These are phyloP conservation scores for Channa argus DNA, from an alignment of 2,113 vertebrate species.

Conservation along the genomic window DNA sequence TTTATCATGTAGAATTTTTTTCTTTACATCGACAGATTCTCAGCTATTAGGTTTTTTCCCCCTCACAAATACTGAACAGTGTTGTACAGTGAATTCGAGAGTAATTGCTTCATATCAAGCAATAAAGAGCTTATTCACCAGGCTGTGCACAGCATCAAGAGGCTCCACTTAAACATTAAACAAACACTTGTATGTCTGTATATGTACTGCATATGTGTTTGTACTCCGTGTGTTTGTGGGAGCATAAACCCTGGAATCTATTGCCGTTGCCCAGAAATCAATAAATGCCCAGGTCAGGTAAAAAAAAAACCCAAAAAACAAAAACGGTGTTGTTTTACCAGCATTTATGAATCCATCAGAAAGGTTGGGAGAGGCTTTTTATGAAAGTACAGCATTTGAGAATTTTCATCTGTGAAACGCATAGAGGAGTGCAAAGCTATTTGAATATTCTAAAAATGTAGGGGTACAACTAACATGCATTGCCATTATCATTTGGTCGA, in stretches of 20 bases:
- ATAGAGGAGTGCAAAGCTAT: no score
- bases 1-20: no score
- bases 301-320: background rate
- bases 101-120: conserved; percentile 1
- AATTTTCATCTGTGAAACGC: no score
- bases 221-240: conserved; percentile 16
- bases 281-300: background rate
- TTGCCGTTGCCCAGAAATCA: background rate
- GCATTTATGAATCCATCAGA: conserved; percentile 1
- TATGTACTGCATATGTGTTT: conserved; percentile 20
- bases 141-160: conserved; percentile 17
- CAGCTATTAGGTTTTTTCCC: no score
- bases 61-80: no score
- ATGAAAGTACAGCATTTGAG: no score
- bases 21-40: no score
- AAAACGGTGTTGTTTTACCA: background rate
- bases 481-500: no score
- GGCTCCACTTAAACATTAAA: conserved; percentile 20
- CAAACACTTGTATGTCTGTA: conserved; percentile 14
- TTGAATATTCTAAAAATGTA: no score
- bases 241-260: conserved; percentile 2
- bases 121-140: conserved; percentile 47
- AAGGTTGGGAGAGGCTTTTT: background rate
- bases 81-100: background rate
- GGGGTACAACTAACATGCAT: no score